Evolutionary conservation across 30 jellyfish, hydroid and myxozoan genomes (phyloP).

Genomic region (Pelagia noctiluca): DNA sequence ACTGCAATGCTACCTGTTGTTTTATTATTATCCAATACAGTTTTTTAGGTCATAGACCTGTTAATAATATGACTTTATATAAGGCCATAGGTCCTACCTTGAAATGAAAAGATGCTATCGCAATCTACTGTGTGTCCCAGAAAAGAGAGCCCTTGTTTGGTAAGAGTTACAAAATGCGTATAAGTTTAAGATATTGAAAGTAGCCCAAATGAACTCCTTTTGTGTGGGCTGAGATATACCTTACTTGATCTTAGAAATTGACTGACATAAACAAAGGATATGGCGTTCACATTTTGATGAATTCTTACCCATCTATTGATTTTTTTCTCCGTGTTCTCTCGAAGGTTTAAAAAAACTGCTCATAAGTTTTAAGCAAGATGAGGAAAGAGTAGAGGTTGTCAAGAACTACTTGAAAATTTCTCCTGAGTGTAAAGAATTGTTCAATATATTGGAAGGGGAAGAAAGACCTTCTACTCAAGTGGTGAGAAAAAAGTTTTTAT

Average conservation of each 20-base stretch:
- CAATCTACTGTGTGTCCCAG: no score
- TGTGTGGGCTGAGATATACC: not conserved
- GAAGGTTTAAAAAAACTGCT: conserved; percentile 72
- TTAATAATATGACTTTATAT: no score
- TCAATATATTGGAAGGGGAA: conserved; percentile 64
- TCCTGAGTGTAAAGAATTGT: conserved; percentile 82
- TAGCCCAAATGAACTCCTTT: not conserved
- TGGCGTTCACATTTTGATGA: no score
- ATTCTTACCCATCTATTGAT: no score
- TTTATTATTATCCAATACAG: no score
- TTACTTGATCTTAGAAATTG: not conserved
- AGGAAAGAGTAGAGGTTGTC: not conserved
- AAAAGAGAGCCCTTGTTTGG: no score
- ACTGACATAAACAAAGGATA: no score
- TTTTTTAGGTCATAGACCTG: no score
- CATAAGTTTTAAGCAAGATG: conserved; percentile 22
- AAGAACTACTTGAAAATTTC: conserved; percentile 53
- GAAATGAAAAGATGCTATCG: no score
- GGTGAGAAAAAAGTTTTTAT: conserved; percentile 54
- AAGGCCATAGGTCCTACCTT: no score
- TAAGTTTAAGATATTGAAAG: not conserved
- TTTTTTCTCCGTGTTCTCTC: conserved; percentile 7
- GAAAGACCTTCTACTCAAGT: conserved; percentile 64
- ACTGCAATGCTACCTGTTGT: no score
- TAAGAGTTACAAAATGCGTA: no score